These are phyloP conservation scores for Clivina fossor DNA, from an alignment of 2,888 invertebrate species.

Conservation along the genomic window DNA sequence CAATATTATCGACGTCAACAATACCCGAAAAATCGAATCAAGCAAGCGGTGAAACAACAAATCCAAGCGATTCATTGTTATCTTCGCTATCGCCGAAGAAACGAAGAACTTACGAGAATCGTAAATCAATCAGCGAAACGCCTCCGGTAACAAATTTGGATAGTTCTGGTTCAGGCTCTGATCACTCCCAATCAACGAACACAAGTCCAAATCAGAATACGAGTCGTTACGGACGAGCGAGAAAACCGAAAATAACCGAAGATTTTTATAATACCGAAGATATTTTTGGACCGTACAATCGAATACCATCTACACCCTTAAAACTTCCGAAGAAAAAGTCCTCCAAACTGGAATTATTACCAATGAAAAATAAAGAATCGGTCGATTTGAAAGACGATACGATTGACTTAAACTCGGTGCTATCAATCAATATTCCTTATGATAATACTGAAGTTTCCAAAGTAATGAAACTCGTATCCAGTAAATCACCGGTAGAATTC, in stretches of 20 bases:
- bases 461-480: conserved; percentile 45
- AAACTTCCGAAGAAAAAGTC: conserved; percentile 41
- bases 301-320: conserved; percentile 36
- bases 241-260: conserved; percentile 56
- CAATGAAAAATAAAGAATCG: conserved; percentile 37
- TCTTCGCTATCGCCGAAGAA: background rate
- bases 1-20: conserved; percentile 1
- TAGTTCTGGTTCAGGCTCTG: background rate
- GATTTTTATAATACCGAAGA: conserved; percentile 54
- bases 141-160: too few species aligned
- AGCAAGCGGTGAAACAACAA: background rate
- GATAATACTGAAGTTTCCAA: conserved; percentile 43
- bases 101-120: conserved; percentile 18
- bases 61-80: background rate
- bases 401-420: conserved; percentile 6
- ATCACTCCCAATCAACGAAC: background rate
- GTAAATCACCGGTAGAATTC: conserved; percentile 36
- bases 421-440: conserved; percentile 34
- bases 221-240: conserved; percentile 60
- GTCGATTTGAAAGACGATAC: conserved; percentile 6
- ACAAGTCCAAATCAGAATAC: conserved; percentile 15
- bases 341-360: conserved; percentile 47
- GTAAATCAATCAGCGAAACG: background rate
- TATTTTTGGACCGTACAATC: conserved; percentile 46
- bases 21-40: background rate